phyloP scores from a whole-genome alignment of 1,140 invertebrate species.

The Drosophila lowei region DNA sequence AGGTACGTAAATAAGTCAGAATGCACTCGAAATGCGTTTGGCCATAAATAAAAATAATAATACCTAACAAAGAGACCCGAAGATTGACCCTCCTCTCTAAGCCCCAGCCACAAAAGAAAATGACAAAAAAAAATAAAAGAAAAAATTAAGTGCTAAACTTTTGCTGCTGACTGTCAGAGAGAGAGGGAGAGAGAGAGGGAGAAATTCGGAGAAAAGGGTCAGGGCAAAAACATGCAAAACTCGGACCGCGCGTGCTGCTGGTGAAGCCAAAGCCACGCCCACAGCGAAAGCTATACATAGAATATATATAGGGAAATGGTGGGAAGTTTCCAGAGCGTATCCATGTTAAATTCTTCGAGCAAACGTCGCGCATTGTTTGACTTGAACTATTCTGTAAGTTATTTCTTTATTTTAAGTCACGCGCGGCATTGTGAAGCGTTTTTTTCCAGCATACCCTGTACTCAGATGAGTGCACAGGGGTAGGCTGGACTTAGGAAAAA shows the following conservation, averaged over 20 bases:
- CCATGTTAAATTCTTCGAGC: constrained; percentile 67
- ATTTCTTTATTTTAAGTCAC: constrained; percentile 80
- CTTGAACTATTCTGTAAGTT: constrained; percentile 71
- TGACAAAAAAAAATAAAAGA: constrained; percentile 12
- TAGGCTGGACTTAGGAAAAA: no score
- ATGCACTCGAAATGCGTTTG: constrained; percentile 47
- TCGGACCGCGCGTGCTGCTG: constrained; percentile 46
- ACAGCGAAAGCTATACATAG: background rate
- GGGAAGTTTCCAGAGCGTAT: constrained; percentile 17
- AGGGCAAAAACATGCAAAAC: constrained; percentile 58
- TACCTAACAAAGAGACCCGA: constrained; percentile 23
- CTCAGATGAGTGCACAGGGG: no score
- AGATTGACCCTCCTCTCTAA: constrained; percentile 18
- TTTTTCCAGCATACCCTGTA: constrained; percentile 7
- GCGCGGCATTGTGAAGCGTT: constrained; percentile 50
- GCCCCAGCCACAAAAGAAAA: constrained; percentile 18
- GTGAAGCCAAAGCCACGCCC: constrained; percentile 44
- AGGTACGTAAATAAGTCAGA: constrained; percentile 70
- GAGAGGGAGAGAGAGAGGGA: constrained; percentile 1
- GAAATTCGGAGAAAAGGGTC: background rate
- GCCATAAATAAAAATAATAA: constrained; percentile 64
- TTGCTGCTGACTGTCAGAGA: constrained; percentile 48
- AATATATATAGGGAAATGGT: constrained; percentile 21
- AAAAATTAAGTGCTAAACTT: constrained; percentile 70
- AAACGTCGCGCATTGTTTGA: constrained; percentile 74